Conservation (phyloP, 23 tunicate genomes). For the Botrylloides violaceus region DNA sequence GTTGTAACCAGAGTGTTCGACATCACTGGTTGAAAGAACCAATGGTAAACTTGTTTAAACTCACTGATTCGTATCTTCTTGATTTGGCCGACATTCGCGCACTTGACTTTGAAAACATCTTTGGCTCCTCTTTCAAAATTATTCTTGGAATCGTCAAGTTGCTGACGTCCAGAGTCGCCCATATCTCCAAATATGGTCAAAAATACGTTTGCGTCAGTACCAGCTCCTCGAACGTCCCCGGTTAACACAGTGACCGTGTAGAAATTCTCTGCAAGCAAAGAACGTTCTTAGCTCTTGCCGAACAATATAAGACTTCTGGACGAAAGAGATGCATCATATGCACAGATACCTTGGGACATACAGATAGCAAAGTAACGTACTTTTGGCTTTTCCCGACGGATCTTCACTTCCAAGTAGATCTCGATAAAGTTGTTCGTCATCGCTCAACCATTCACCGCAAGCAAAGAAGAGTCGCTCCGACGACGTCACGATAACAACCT, state of each 20-base stretch:
- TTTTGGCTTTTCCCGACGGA: constrained; percentile 52
- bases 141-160: constrained; percentile 59
- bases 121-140: constrained; percentile 79
- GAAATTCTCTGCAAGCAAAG: constrained; percentile 39
- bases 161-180: constrained; percentile 85
- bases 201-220: constrained; percentile 81
- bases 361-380: too few relatives aligned
- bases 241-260: constrained; percentile 72
- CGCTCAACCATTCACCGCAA: constrained; percentile 96
- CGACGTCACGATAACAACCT: constrained; percentile 51
- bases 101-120: constrained; percentile 65
- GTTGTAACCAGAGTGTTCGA: too few relatives aligned
- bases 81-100: constrained; percentile 77
- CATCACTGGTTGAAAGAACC: too few relatives aligned
- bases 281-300: too few relatives aligned
- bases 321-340: not conserved
- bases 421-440: constrained; percentile 75
- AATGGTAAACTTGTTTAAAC: too few relatives aligned
- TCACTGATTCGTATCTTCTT: constrained; percentile 88
- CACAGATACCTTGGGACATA: not conserved
- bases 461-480: constrained; percentile 71
- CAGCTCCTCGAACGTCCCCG: constrained; percentile 87
- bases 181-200: constrained; percentile 78
- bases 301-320: too few relatives aligned
- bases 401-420: constrained; percentile 80